Evolutionary conservation across 2,888 invertebrate genomes (phyloP).

Genomic region (Archips xylosteana): DNA sequence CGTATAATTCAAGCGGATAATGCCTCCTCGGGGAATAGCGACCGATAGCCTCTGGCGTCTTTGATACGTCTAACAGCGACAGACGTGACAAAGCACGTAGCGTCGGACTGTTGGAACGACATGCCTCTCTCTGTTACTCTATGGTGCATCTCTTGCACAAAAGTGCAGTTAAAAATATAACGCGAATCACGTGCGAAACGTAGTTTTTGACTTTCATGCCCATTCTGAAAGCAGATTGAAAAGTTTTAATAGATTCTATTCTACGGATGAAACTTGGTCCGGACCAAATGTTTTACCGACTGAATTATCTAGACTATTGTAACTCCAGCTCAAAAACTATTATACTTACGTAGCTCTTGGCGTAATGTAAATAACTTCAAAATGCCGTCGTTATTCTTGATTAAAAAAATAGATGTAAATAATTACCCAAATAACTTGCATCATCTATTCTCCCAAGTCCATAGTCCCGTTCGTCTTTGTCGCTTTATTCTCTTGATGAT

Average conservation of each 20-base stretch:
- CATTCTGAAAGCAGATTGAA: background rate
- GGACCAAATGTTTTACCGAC: background rate
- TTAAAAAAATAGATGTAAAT: background rate
- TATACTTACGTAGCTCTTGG: too few species aligned
- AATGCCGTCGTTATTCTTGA: background rate
- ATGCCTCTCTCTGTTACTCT: background rate
- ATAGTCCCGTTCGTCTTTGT: constrained; percentile 23
- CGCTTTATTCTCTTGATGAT: constrained; percentile 29
- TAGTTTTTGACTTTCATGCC: background rate
- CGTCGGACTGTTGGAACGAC: background rate
- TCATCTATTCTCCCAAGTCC: background rate
- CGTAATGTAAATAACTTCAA: too few species aligned
- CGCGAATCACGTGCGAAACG: background rate
- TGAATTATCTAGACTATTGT: background rate
- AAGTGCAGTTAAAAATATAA: background rate
- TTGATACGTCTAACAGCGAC: constrained; percentile 17
- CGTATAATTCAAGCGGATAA: constrained; percentile 25
- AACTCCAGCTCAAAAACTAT: too few species aligned
- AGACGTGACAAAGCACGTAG: constrained; percentile 12
- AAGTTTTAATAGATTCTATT: background rate
- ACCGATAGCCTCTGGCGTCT: constrained; percentile 17
- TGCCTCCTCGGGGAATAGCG: constrained; percentile 19
- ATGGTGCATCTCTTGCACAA: background rate
- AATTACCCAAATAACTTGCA: background rate
- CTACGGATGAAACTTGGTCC: background rate